Conservation (phyloP, 2,113 vertebrate species). For the Pseudorhombus dupliciocellatus region DNA sequence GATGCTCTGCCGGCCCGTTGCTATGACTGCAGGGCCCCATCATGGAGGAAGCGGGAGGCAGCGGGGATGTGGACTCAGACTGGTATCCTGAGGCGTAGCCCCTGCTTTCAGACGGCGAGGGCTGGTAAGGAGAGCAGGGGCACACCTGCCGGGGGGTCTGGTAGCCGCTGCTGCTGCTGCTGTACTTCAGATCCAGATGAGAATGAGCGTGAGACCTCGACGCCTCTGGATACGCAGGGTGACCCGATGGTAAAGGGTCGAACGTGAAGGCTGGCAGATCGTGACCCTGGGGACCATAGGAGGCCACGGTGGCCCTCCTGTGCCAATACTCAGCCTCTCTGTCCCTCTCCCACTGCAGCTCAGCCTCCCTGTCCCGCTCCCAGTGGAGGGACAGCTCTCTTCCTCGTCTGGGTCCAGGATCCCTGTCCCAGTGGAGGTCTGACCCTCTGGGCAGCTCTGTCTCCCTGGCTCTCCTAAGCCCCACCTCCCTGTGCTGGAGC, state of each 20-base stretch:
- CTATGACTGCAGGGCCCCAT: slow-evolving; percentile 63
- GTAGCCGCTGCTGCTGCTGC: slow-evolving; percentile 82
- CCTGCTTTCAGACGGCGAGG: slow-evolving; percentile 82
- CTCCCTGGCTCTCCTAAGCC: slow-evolving; percentile 72
- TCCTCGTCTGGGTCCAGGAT: slow-evolving; percentile 69
- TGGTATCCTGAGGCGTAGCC: slow-evolving; percentile 83
- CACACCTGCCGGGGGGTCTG: slow-evolving; percentile 80
- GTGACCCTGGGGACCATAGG: slow-evolving; percentile 80
- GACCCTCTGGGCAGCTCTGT: slow-evolving; percentile 63
- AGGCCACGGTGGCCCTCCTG: slow-evolving; percentile 73
- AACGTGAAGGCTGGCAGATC: slow-evolving; percentile 79
- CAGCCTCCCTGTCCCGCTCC: slow-evolving; percentile 80
- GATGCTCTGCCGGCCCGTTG: slow-evolving; percentile 59
- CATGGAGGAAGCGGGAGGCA: slow-evolving; percentile 71
- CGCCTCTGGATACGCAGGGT: slow-evolving; percentile 79
- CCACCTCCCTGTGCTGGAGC: slow-evolving; percentile 77
- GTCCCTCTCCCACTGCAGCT: slow-evolving; percentile 82
- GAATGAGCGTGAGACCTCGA: slow-evolving; percentile 77
- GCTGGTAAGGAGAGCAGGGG: slow-evolving; percentile 81
- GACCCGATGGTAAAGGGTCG: slow-evolving; percentile 81
- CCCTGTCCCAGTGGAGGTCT: slow-evolving; percentile 77
- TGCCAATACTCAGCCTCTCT: slow-evolving; percentile 83
- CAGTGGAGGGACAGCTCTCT: slow-evolving; percentile 81
- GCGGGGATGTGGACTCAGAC: slow-evolving; percentile 82
- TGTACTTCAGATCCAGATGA: slow-evolving; percentile 86